phyloP scores from a whole-genome alignment of 1,140 invertebrate genomes.

The Zaprionus vittiger region DNA sequence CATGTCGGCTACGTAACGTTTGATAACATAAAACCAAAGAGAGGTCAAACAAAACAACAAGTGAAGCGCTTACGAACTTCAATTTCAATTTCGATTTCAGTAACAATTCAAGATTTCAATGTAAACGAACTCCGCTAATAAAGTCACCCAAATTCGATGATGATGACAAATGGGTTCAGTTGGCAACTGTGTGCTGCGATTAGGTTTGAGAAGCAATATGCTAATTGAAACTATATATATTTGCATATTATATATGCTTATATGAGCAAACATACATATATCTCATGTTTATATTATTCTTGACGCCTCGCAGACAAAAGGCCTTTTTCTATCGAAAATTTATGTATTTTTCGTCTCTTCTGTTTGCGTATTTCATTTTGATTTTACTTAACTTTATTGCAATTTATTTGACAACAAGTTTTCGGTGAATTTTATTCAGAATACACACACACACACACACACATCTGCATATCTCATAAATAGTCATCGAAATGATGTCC shows the following conservation, averaged over 20 bases:
- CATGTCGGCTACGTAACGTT: slow-evolving; percentile 58
- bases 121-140: slow-evolving; percentile 65
- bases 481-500: neutral
- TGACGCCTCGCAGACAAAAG: slow-evolving; percentile 43
- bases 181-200: neutral
- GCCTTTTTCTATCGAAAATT: slow-evolving; percentile 46
- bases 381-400: slow-evolving; percentile 46
- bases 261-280: slow-evolving; percentile 1
- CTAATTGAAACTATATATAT: slow-evolving; percentile 32
- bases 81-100: slow-evolving; percentile 42
- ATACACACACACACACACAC: slow-evolving; percentile 2
- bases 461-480: slow-evolving; percentile 11
- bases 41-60: slow-evolving; percentile 59
- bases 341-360: slow-evolving; percentile 7
- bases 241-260: slow-evolving; percentile 6
- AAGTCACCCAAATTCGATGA: neutral
- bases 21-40: slow-evolving; percentile 52
- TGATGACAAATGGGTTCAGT: neutral
- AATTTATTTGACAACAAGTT: slow-evolving; percentile 43
- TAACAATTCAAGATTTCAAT: slow-evolving; percentile 31
- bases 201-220: slow-evolving; percentile 18
- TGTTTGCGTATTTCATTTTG: slow-evolving; percentile 46
- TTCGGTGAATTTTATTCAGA: neutral
- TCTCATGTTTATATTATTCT: slow-evolving; percentile 36
- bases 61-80: slow-evolving; percentile 5